A percentile compares a stretch with the other conserved stretches of the same genome.
phyloP scores from a whole-genome alignment of 2,888 invertebrate genomes.

The Sphinx pinastri region DNA sequence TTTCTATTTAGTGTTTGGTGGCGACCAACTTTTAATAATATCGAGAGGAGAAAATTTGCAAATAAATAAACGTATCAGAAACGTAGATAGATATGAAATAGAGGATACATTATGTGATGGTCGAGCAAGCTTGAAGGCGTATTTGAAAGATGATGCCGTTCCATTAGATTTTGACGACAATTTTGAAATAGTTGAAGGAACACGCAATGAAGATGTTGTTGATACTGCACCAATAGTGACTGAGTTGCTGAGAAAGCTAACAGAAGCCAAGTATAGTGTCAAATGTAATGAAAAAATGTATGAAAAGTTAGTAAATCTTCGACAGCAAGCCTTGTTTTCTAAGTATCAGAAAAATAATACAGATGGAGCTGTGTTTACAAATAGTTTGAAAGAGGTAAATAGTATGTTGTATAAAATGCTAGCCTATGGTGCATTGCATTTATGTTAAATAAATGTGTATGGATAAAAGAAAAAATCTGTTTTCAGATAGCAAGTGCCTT shows the following conservation, averaged over 20 bases:
- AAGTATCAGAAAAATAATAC: slow-evolving; percentile 53
- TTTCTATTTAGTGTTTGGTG: slow-evolving; percentile 59
- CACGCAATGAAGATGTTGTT: neutral
- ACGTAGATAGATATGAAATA: slow-evolving; percentile 58
- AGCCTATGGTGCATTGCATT: too few species aligned
- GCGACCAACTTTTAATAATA: slow-evolving; percentile 56
- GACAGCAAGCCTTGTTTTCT: slow-evolving; percentile 58
- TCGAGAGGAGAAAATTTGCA: slow-evolving; percentile 49
- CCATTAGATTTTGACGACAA: slow-evolving; percentile 69
- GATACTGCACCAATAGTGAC: slow-evolving; percentile 51
- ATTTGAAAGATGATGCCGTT: slow-evolving; percentile 59
- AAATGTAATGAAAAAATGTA: slow-evolving; percentile 57
- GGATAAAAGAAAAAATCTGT: neutral
- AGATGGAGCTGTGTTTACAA: slow-evolving; percentile 49
- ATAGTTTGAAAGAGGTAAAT: slow-evolving; percentile 49
- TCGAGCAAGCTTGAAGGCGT: slow-evolving; percentile 55
- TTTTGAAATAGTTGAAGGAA: slow-evolving; percentile 50
- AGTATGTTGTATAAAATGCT: slow-evolving; percentile 3
- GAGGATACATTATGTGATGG: slow-evolving; percentile 58
- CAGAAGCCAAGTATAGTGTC: slow-evolving; percentile 60
- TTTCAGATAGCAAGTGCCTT: slow-evolving; percentile 58
- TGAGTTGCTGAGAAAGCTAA: slow-evolving; percentile 61
- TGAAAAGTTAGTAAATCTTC: slow-evolving; percentile 53
- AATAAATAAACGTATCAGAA: slow-evolving; percentile 48
- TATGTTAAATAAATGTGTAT: too few species aligned